A percentile compares a stretch with the other conserved stretches of the same genome.
Evolutionary conservation across 2,888 invertebrate genomes (phyloP).

Genomic region (Synergus itoensis): DNA sequence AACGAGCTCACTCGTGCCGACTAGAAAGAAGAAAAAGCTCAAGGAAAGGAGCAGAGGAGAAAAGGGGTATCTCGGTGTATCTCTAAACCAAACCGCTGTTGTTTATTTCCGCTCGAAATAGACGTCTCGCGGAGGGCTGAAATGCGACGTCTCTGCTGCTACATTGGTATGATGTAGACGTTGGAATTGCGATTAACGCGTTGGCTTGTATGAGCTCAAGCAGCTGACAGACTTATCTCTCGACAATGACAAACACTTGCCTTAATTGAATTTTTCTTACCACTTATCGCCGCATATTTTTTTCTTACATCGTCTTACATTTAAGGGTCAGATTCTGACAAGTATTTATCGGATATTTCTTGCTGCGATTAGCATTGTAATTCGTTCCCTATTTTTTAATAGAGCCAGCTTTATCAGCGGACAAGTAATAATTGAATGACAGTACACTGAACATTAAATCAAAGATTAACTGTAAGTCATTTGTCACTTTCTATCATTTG

Average conservation of each 20-base stretch:
- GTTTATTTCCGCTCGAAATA: slow-evolving; percentile 65
- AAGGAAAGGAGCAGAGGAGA: slow-evolving; percentile 44
- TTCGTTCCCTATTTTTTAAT: background rate
- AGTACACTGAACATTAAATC: background rate
- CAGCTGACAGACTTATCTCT: slow-evolving; percentile 41
- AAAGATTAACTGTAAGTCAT: too few relatives aligned
- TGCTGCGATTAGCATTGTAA: slow-evolving; percentile 12
- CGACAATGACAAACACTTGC: slow-evolving; percentile 41
- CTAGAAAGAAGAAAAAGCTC: slow-evolving; percentile 25
- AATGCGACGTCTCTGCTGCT: slow-evolving; percentile 43
- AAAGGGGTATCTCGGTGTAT: slow-evolving; percentile 13
- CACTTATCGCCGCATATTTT: slow-evolving; percentile 19
- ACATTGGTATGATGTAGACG: slow-evolving; percentile 3
- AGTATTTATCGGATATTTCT: slow-evolving; percentile 2
- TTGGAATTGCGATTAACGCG: slow-evolving; percentile 34
- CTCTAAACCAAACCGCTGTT: slow-evolving; percentile 45
- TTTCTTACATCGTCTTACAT: background rate
- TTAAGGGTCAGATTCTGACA: background rate
- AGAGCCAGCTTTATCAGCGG: background rate
- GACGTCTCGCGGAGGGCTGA: slow-evolving; percentile 60
- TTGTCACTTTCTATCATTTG: too few relatives aligned
- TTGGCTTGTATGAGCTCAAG: slow-evolving; percentile 33
- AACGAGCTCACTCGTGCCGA: slow-evolving; percentile 64
- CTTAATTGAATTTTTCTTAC: slow-evolving; percentile 40
- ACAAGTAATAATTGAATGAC: background rate